A percentile compares a stretch with the other conserved stretches of the same genome.
These are phyloP conservation scores for Syrrhaptes paradoxus DNA, from an alignment of 2,113 vertebrate species.

Conservation along the genomic window DNA sequence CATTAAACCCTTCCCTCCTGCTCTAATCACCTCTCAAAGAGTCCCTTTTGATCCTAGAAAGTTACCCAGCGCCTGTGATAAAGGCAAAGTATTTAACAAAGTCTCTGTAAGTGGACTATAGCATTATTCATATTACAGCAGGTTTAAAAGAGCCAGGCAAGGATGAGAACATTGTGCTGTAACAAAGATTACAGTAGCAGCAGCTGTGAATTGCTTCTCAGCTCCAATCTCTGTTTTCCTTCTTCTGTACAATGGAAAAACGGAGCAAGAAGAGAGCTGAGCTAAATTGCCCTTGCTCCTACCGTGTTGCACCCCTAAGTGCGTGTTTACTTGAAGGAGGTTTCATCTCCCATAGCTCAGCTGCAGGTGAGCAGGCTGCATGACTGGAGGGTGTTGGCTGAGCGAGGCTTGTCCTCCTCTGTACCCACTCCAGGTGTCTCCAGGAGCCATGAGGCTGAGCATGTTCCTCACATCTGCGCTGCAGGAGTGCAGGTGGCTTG, in stretches of 20 bases:
- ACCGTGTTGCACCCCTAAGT: neutral
- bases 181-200: constrained; percentile 41
- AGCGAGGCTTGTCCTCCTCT: neutral
- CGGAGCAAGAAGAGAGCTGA: neutral
- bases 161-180: constrained; percentile 17
- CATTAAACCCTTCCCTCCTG: constrained; percentile 18
- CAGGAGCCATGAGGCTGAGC: neutral
- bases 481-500: neutral
- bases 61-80: constrained; percentile 17
- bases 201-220: neutral
- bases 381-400: neutral
- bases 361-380: neutral
- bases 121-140: constrained; percentile 56
- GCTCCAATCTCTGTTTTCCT: constrained; percentile 2
- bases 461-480: neutral
- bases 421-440: neutral
- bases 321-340: neutral
- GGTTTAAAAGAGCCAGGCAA: constrained; percentile 42
- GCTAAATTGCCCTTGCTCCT: neutral
- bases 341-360: neutral
- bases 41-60: constrained; percentile 20
- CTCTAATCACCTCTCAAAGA: constrained; percentile 65
- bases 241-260: neutral
- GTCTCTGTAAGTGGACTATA: neutral
- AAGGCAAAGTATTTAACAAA: constrained; percentile 58